A percentile compares a stretch with the other conserved stretches of the same genome.
phyloP scores from a whole-genome alignment of 2,797 vertebrate species.

The Lindbergichthys nudifrons region DNA sequence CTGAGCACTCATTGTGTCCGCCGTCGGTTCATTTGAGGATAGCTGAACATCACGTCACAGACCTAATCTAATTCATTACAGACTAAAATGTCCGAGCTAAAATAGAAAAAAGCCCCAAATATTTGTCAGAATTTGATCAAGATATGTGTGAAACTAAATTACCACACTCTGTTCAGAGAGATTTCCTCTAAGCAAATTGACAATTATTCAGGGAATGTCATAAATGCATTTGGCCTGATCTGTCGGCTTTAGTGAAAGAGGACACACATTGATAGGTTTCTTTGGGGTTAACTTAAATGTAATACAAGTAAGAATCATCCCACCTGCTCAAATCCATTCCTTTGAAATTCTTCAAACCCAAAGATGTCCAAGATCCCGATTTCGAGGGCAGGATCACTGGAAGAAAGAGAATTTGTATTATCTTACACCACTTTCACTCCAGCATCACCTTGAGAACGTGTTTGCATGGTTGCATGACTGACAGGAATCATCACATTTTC shows the following conservation, averaged over 20 bases:
- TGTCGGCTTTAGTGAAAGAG: background rate
- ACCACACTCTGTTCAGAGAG: constrained; percentile 13
- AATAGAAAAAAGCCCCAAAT: constrained; percentile 50
- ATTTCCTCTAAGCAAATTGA: constrained; percentile 17
- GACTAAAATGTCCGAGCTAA: constrained; percentile 45
- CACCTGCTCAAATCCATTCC: constrained; percentile 95
- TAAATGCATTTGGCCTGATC: constrained; percentile 23
- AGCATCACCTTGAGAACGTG: constrained; percentile 3
- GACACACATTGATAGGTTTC: background rate
- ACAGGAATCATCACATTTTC: constrained; percentile 13
- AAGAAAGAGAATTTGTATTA: constrained; percentile 26
- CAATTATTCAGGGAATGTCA: constrained; percentile 4
- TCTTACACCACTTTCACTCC: background rate
- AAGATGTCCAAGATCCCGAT: constrained; percentile 94
- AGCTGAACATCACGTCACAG: constrained; percentile 63
- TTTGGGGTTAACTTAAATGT: background rate
- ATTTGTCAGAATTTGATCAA: constrained; percentile 59
- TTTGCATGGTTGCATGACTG: constrained; percentile 13
- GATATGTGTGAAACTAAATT: constrained; percentile 38
- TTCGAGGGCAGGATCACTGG: constrained; percentile 88
- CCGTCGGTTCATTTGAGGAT: constrained; percentile 73
- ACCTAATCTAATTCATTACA: constrained; percentile 71
- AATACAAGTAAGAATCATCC: constrained; percentile 25
- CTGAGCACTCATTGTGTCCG: constrained; percentile 60
- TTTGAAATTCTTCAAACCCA: constrained; percentile 95